Conservation (phyloP, 1,140 invertebrate species). For the Diachasma alloeum region DNA sequence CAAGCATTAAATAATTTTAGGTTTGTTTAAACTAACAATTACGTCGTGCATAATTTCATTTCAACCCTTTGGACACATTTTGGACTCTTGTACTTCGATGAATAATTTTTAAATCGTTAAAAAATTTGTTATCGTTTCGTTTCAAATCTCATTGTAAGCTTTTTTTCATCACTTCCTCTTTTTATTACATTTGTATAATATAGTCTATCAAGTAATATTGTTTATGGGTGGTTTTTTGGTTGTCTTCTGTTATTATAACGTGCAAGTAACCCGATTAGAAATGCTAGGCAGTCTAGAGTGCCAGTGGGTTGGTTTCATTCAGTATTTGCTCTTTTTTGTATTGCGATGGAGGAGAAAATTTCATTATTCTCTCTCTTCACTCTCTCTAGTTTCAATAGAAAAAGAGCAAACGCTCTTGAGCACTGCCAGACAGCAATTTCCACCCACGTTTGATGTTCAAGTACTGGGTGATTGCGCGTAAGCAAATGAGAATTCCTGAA, state of each 20-base stretch:
- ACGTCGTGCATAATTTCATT: background rate
- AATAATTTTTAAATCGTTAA: background rate
- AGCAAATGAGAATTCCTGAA: constrained; percentile 84
- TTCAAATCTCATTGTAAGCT: background rate
- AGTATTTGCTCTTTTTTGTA: constrained; percentile 2
- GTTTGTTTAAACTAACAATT: background rate
- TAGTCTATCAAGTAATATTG: constrained; percentile 23
- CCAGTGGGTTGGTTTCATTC: constrained; percentile 47
- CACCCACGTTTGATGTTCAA: constrained; percentile 89
- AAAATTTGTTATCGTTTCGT: background rate
- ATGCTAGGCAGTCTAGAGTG: constrained; percentile 29
- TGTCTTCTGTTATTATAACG: constrained; percentile 25
- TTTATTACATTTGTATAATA: constrained; percentile 1
- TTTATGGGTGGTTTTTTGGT: constrained; percentile 24
- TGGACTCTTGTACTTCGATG: background rate
- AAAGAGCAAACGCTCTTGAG: constrained; percentile 85
- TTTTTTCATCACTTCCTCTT: background rate
- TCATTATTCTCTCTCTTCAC: background rate
- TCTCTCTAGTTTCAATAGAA: constrained; percentile 73
- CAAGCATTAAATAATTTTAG: background rate
- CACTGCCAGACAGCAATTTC: constrained; percentile 83
- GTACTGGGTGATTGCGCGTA: constrained; percentile 88
- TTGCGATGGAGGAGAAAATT: constrained; percentile 1
- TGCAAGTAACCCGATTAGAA: constrained; percentile 23
- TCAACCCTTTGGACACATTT: background rate